These are phyloP conservation scores for Crossocerus cetratus DNA, from an alignment of 2,888 invertebrate species.

Conservation along the genomic window DNA sequence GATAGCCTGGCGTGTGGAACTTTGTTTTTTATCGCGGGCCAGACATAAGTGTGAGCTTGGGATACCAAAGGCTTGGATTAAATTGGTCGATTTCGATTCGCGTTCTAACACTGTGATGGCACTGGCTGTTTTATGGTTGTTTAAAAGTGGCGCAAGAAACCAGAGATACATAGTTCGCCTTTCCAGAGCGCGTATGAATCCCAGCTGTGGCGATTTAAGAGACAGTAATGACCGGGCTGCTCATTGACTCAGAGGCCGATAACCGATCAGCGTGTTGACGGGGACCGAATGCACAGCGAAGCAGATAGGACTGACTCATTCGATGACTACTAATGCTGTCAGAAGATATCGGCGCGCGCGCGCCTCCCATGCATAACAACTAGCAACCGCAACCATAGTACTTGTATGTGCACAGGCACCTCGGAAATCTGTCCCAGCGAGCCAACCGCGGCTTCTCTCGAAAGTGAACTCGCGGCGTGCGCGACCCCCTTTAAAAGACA, in stretches of 20 bases:
- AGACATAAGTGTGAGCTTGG: too few species aligned
- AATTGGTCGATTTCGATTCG: too few species aligned
- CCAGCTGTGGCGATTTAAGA: not conserved
- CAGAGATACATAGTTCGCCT: too few species aligned
- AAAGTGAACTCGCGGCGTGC: conserved; percentile 51
- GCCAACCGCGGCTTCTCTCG: conserved; percentile 37
- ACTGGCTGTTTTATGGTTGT: too few species aligned
- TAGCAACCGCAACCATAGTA: conserved; percentile 34
- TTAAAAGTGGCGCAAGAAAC: too few species aligned
- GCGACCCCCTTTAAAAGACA: conserved; percentile 52
- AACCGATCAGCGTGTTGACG: conserved; percentile 20
- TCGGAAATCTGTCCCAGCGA: not conserved
- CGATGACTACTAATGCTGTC: conserved; percentile 35
- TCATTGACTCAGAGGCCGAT: not conserved
- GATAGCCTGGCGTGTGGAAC: not conserved
- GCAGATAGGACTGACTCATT: conserved; percentile 31
- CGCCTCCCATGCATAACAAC: conserved; percentile 44
- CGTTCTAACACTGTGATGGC: too few species aligned
- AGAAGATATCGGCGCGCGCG: conserved; percentile 44
- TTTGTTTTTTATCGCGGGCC: not conserved
- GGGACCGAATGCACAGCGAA: conserved; percentile 12
- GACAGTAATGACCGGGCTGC: not conserved
- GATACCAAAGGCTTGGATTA: too few species aligned
- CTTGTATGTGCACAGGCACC: conserved; percentile 4
- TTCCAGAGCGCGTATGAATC: too few species aligned